Conservation (phyloP, 2,797 vertebrate species). For the Spinus pinus region DNA sequence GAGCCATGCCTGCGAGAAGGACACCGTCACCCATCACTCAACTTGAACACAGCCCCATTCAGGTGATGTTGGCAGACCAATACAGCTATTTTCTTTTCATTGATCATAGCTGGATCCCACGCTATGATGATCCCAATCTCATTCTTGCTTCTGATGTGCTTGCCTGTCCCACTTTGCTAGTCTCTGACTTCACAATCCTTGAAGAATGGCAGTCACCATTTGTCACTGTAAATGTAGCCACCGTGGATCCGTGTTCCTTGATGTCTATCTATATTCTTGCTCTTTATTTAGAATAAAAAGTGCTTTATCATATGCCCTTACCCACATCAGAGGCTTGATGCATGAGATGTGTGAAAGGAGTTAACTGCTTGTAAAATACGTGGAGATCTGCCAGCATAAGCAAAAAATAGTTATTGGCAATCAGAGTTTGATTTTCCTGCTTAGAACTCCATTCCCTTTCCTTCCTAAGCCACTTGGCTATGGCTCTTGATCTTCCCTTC, state of each 20-base stretch:
- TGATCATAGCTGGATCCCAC: not conserved
- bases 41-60: not conserved
- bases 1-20: accelerated
- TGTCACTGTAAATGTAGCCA: not conserved
- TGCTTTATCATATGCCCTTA: not conserved
- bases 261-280: not conserved
- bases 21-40: accelerated
- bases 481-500: not conserved
- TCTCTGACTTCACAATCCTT: not conserved
- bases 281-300: not conserved
- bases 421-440: not conserved
- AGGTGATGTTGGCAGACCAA: not conserved
- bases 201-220: not conserved
- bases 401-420: not conserved
- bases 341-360: not conserved
- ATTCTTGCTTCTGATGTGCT: not conserved
- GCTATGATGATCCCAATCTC: not conserved
- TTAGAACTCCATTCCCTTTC: not conserved
- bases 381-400: not conserved
- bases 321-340: not conserved
- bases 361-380: not conserved
- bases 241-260: accelerated
- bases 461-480: not conserved
- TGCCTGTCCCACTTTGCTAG: not conserved
- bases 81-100: not conserved